Percentiles rank a stretch among this genome's conserved stretches.
Evolutionary conservation across 2,888 invertebrate species (phyloP).

Genomic region (Ommatoiulus sabulosus): DNA sequence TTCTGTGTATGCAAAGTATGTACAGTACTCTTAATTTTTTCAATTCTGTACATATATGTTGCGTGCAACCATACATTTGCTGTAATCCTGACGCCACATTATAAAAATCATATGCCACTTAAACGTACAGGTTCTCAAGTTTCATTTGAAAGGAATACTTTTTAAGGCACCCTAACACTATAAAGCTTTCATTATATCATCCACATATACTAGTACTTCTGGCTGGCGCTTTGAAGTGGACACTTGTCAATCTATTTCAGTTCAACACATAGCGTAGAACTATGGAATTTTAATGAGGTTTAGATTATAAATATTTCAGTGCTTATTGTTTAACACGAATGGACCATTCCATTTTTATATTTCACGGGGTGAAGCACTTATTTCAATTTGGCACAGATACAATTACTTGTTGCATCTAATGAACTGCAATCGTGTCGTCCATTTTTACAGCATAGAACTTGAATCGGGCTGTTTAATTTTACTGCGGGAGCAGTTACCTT

Average conservation of each 20-base stretch:
- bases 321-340: slow-evolving; percentile 11
- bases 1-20: too few relatives aligned
- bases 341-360: neutral
- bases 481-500: neutral
- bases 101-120: neutral
- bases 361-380: neutral
- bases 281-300: slow-evolving; percentile 4
- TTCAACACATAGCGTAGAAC: neutral
- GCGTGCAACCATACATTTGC: too few relatives aligned
- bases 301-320: neutral
- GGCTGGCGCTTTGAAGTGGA: neutral
- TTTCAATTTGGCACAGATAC: neutral
- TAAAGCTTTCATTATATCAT: neutral
- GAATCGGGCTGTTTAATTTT: neutral
- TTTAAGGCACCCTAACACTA: neutral
- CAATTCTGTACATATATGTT: too few relatives aligned
- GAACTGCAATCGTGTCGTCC: neutral
- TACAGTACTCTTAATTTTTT: too few relatives aligned
- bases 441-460: neutral
- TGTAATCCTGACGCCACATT: neutral
- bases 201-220: neutral
- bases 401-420: neutral
- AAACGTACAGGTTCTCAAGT: neutral
- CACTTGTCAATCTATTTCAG: neutral
- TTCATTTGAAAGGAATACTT: slow-evolving; percentile 22